Base-by-base conservation (phyloP, 2,888 invertebrate species). In the Cyclophora albipunctata region DNA sequence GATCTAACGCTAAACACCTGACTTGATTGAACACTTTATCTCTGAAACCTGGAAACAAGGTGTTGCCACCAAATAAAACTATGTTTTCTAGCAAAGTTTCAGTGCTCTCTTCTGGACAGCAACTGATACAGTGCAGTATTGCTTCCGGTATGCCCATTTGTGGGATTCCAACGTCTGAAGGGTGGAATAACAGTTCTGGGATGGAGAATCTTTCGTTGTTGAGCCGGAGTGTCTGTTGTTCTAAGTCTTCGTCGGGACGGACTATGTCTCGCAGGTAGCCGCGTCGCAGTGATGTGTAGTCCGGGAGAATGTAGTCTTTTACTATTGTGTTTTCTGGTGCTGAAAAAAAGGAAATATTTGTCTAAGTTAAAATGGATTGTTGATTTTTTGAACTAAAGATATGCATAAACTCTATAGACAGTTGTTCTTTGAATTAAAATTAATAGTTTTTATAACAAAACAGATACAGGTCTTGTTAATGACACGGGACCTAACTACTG, bases 131-230 rank as follows among this genome's bases (percentile, higher is more conserved):
- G 69, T 95, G 90, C 50, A 95, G 91, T 4, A 98, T 92, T 0
- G 96, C 94, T 87, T 99, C 98, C 0, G 96, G 91, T 54, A 99
- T 93, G 0, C 99, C 99, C 93, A 97, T 96, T 81, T 91, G 93
- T 49, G 93, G 92, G 55, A 99, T 95, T 0, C 97, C 98, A 41
- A 99, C 94, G 75, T 99, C 98, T 2, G 96, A 95, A 0, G 99
- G 99, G 71, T 95, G 92, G 73, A 99, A 98, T 3, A 99, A 81
- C 2, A 99, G 87, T 83, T 99, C 99, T 0, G 99, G 99, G 45
- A 99, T 94, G 0, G 95, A 91, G 76, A 99, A 98, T 46, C 99
- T 85, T 82, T 99, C 99, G 69, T 97, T 98, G 79, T 95, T 97
- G 65, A 99, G 84, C 42, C 95, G 85, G 42, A 99, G 89, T 20